phyloP scores from a whole-genome alignment of 1,140 invertebrate species.

The Globodera rostochiensis region DNA sequence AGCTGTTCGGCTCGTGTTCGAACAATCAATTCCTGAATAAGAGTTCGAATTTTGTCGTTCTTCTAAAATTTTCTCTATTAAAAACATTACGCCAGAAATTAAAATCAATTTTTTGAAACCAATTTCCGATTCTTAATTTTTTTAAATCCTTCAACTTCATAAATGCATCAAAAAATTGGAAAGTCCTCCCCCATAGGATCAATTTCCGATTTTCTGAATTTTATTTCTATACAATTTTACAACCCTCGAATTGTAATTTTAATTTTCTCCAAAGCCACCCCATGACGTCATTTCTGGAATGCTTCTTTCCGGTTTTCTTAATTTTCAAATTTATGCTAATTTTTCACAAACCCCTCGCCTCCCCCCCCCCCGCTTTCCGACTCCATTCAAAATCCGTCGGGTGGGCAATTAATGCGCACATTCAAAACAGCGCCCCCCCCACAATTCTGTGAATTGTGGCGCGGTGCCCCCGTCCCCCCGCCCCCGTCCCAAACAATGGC shows the following conservation, averaged over 20 bases:
- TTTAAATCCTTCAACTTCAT: no score
- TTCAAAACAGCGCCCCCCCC: not conserved
- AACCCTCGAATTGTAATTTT: no score
- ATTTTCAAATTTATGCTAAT: constrained; percentile 7
- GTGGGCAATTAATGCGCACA: constrained; percentile 18
- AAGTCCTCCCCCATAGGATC: not conserved
- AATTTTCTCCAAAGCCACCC: no score
- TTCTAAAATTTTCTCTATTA: not conserved
- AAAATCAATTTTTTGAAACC: no score
- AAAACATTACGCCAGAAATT: no score
- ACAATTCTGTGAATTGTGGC: not conserved
- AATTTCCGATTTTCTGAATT: no score
- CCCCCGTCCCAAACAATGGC: not conserved
- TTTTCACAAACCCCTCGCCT: not conserved
- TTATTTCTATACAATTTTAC: no score
- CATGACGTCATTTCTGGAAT: not conserved
- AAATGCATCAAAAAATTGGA: not conserved
- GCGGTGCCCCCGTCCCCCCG: no score
- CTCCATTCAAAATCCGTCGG: constrained; percentile 1
- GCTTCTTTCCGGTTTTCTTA: not conserved
- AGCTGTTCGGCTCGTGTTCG: constrained; percentile 35
- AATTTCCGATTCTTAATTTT: no score
- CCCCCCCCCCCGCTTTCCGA: not conserved
- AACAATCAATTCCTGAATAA: constrained; percentile 47
- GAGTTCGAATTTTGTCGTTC: not conserved